These are phyloP conservation scores for Sebastes glaucus DNA, from an alignment of 2,797 vertebrate species.

Conservation along the genomic window DNA sequence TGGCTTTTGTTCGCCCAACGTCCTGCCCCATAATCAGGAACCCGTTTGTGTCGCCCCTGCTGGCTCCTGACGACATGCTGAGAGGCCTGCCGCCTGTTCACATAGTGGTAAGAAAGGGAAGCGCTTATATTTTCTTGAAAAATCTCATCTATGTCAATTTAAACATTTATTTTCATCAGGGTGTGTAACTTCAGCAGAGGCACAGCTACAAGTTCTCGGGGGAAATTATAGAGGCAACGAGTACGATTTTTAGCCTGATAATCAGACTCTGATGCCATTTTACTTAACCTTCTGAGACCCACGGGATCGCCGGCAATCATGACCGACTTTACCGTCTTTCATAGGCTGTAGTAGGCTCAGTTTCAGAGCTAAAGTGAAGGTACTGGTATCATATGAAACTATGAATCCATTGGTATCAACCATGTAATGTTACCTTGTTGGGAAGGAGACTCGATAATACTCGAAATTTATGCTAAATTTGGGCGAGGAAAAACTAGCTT, in stretches of 20 bases:
- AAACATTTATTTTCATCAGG: neutral
- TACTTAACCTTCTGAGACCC: neutral
- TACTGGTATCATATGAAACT: too few relatives aligned
- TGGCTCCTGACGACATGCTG: conserved; percentile 85
- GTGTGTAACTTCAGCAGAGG: neutral
- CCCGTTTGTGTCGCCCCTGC: conserved; percentile 89
- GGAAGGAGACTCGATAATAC: too few relatives aligned
- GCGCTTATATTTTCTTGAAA: neutral
- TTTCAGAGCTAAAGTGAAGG: too few relatives aligned
- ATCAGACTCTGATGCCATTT: neutral
- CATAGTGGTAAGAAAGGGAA: conserved; percentile 87
- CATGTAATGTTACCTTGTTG: too few relatives aligned
- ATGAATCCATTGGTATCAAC: too few relatives aligned
- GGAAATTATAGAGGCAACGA: neutral
- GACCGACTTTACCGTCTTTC: too few relatives aligned
- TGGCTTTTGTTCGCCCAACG: conserved; percentile 69
- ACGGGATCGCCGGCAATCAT: too few relatives aligned
- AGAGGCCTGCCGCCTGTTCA: conserved; percentile 86
- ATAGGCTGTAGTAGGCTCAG: too few relatives aligned
- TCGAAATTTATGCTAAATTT: too few relatives aligned
- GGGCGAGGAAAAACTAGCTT: too few relatives aligned
- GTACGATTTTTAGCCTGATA: neutral
- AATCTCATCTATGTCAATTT: neutral
- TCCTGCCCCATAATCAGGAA: conserved; percentile 85
- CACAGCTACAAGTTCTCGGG: neutral